Evolutionary conservation across 2,113 vertebrate genomes (phyloP).

Genomic region (Pungitius pungitius): DNA sequence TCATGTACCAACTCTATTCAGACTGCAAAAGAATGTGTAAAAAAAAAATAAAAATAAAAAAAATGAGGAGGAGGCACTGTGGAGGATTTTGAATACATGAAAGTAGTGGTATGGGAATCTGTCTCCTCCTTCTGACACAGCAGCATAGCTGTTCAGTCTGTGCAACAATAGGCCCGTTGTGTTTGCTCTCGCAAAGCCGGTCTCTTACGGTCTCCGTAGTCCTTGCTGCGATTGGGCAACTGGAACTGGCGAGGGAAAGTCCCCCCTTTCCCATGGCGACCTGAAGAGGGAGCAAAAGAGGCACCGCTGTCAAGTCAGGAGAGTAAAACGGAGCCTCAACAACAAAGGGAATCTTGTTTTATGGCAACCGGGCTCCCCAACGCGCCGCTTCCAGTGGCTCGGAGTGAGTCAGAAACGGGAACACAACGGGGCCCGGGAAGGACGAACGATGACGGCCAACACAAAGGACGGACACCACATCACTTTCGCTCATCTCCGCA

Average conservation of each 20-base stretch:
- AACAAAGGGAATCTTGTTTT: background rate
- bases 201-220: conserved; percentile 89
- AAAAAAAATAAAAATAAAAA: background rate
- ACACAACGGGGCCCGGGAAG: background rate
- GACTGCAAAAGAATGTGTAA: background rate
- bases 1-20: conserved; percentile 31
- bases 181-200: conserved; percentile 34
- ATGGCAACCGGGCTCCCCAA: background rate
- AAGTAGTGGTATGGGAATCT: too few species aligned
- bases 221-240: conserved; percentile 88
- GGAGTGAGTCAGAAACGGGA: background rate
- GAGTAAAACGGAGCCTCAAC: background rate
- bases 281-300: conserved; percentile 67
- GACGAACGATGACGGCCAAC: too few species aligned
- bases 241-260: conserved; percentile 91
- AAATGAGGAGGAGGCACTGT: conserved; percentile 4
- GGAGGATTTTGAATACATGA: background rate
- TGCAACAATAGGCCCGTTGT: conserved; percentile 22
- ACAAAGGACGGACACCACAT: too few species aligned
- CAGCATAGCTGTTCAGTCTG: conserved; percentile 32
- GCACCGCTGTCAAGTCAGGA: conserved; percentile 22
- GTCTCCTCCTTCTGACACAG: conserved; percentile 5
- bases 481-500: background rate
- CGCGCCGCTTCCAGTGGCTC: background rate
- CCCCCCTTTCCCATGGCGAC: conserved; percentile 88